These are phyloP conservation scores for Eilema sororculum DNA, from an alignment of 2,888 invertebrate species.

Conservation along the genomic window DNA sequence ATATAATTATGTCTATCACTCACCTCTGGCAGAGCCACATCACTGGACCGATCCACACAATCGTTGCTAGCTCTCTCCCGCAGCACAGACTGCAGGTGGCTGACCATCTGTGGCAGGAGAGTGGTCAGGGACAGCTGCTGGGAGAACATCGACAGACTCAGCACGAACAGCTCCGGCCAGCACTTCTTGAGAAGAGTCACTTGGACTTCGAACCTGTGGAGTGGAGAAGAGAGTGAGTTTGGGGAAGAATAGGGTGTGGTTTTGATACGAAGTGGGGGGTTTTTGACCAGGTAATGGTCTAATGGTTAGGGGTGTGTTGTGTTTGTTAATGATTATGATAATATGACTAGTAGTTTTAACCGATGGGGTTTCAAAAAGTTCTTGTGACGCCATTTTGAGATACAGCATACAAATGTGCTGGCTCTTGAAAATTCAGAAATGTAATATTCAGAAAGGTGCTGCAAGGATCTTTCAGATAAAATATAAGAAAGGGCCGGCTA, in stretches of 20 bases:
- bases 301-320: too few species aligned
- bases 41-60: constrained; percentile 42
- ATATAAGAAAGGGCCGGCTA: too few species aligned
- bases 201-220: constrained; percentile 92
- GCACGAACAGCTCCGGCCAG: constrained; percentile 97
- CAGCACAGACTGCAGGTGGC: constrained; percentile 91
- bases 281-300: neutral
- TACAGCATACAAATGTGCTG: too few species aligned
- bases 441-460: too few species aligned
- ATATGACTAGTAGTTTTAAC: too few species aligned
- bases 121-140: constrained; percentile 91
- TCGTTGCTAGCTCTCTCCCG: constrained; percentile 66
- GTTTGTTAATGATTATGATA: too few species aligned
- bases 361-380: too few species aligned
- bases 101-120: constrained; percentile 93
- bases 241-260: neutral
- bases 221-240: neutral
- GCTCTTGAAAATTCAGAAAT: too few species aligned
- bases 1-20: too few species aligned
- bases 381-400: too few species aligned
- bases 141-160: constrained; percentile 96
- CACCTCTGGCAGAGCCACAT: constrained; percentile 60
- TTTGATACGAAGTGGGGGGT: neutral
- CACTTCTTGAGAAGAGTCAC: constrained; percentile 93
- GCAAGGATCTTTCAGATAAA: too few species aligned